Conservation (phyloP, 2,797 vertebrate species). For the Clamator glandarius region DNA sequence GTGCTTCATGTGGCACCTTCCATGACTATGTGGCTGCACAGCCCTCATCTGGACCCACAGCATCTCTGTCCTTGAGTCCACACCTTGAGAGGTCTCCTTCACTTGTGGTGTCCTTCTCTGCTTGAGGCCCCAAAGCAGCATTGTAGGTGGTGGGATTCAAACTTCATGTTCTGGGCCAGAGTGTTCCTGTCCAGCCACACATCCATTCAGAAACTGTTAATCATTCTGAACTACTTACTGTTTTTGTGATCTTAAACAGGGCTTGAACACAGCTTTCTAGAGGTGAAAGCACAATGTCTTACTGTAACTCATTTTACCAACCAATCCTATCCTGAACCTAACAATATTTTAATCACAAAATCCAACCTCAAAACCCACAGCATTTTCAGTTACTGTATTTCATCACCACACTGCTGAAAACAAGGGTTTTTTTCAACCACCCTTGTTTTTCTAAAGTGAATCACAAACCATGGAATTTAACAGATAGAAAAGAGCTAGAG, state of each 20-base stretch:
- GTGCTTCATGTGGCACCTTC: not conserved
- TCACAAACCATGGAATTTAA: constrained; percentile 59
- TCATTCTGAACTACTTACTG: constrained; percentile 47
- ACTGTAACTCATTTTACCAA: constrained; percentile 62
- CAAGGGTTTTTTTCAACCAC: constrained; percentile 53
- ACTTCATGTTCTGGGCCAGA: rapidly evolving
- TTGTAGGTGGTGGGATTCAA: not conserved
- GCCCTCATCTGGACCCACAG: not conserved
- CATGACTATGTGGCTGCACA: rapidly evolving
- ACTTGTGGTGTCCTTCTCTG: not conserved
- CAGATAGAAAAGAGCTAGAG: constrained; percentile 33
- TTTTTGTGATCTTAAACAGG: constrained; percentile 60
- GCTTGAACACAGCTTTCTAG: constrained; percentile 61
- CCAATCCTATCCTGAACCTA: constrained; percentile 54
- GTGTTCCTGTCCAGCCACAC: not conserved
- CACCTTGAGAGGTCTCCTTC: not conserved
- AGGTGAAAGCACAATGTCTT: constrained; percentile 67
- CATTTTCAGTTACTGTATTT: constrained; percentile 74
- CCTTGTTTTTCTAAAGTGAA: constrained; percentile 67
- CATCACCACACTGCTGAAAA: constrained; percentile 67
- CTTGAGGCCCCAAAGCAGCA: not conserved
- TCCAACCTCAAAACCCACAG: constrained; percentile 75
- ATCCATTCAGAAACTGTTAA: constrained; percentile 28
- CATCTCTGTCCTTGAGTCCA: not conserved
- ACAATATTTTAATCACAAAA: constrained; percentile 74